These are phyloP conservation scores for Galeruca laticollis DNA, from an alignment of 2,888 invertebrate species.

Conservation along the genomic window DNA sequence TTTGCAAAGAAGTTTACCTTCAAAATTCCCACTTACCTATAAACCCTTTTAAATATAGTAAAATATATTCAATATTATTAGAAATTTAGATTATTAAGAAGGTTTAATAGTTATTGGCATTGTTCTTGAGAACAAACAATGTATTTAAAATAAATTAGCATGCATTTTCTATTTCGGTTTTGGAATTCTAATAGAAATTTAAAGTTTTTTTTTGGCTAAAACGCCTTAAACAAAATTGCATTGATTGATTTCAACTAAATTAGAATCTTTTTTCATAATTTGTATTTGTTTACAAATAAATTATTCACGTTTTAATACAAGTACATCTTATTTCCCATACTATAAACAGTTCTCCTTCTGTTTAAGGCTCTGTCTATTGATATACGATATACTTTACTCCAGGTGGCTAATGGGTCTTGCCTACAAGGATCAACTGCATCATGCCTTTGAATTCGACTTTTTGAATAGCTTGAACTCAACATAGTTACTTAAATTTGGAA, in stretches of 20 bases:
- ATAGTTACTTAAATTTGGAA: too few species aligned
- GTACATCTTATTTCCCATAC: not conserved
- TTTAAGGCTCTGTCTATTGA: too few species aligned
- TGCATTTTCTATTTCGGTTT: not conserved
- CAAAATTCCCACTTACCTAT: slow-evolving; percentile 78
- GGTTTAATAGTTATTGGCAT: not conserved
- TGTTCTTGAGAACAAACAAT: not conserved
- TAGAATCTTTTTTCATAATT: not conserved
- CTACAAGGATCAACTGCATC: too few species aligned
- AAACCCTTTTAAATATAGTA: slow-evolving; percentile 75
- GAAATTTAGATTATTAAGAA: not conserved
- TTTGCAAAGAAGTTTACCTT: slow-evolving; percentile 72
- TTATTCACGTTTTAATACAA: not conserved
- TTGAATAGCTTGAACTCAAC: too few species aligned
- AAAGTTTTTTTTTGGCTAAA: not conserved
- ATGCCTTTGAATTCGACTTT: too few species aligned
- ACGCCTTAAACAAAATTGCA: not conserved
- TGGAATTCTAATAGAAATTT: not conserved
- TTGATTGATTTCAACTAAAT: not conserved
- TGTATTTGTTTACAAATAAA: not conserved
- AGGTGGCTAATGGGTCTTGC: too few species aligned
- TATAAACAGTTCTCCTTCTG: not conserved
- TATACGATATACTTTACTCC: too few species aligned
- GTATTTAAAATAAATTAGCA: not conserved
- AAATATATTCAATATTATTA: not conserved